A percentile compares a stretch with the other conserved stretches of the same genome.
These are phyloP conservation scores for Andinoacara biseriatus DNA, from an alignment of 2,113 vertebrate species.

Conservation along the genomic window DNA sequence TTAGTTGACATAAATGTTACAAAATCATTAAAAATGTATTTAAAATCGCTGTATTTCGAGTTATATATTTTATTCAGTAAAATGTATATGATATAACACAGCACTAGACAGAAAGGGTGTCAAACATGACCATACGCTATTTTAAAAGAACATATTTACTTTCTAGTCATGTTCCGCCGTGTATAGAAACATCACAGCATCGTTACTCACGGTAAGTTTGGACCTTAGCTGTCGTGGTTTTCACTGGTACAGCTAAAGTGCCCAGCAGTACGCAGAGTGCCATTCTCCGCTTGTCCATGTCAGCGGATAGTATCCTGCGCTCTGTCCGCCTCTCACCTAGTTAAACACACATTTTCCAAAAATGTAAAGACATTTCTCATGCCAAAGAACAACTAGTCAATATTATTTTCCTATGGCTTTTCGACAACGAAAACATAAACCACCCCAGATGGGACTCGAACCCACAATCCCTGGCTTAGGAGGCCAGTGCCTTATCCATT, in stretches of 20 bases:
- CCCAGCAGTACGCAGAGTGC: conserved; percentile 41
- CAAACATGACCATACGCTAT: not conserved
- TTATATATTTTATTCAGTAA: not conserved
- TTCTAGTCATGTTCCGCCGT: not conserved
- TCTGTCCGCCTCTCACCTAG: not conserved
- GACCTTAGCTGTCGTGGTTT: not conserved
- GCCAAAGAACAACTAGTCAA: too few relatives aligned
- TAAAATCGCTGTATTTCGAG: not conserved
- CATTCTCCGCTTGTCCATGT: conserved; percentile 34
- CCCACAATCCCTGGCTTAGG: conserved; percentile 76
- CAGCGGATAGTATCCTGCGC: not conserved
- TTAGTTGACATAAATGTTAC: not conserved
- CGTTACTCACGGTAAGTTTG: conserved; percentile 66
- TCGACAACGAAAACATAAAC: accelerated
- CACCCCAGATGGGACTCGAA: conserved; percentile 73
- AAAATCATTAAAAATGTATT: not conserved
- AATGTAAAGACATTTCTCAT: not conserved
- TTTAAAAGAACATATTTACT: not conserved
- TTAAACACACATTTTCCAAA: not conserved
- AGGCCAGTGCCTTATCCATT: conserved; percentile 87
- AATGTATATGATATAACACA: not conserved
- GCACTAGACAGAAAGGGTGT: not conserved
- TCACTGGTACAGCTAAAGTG: conserved; percentile 28
- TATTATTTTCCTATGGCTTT: too few relatives aligned
- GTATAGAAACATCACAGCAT: not conserved